Evolutionary conservation across 2,113 vertebrate species (phyloP), one percentile per base, ranked within the genome.

Genomic region (Triplophysa rosa): DNA sequence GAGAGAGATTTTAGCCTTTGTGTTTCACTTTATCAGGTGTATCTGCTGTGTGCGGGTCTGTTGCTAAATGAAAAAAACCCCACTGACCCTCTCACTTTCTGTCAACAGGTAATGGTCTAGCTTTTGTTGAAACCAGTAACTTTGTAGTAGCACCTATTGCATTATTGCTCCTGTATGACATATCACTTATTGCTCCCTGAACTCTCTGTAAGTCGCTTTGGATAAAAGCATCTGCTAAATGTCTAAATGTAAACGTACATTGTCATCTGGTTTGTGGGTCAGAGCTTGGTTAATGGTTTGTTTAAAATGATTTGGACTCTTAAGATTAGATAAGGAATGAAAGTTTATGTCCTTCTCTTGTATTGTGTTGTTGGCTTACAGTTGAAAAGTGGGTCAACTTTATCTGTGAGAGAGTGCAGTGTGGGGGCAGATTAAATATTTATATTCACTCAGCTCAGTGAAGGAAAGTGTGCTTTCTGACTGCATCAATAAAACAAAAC

Each of bases 371-470:
- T 59, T 21, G 29, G 17, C 69, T 71, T 29, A 14, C 40, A 14
- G 69, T 23, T 42, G 19, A 13, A 72, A 42, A 59, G n/a, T 42
- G n/a, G 54, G 70, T 61, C 54, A 72, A 78, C 40, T 49, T 69
- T 23, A 40, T 42, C 33, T 59, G 11, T 59, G 19, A 40, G 7
- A 72, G 54, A 72, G 69, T 40, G 17, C 67, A 83, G 78, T 73
- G 79, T 26, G 26, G 74, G 81, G 72, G 74, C 12, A 23, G 70
- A 63, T 90, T 79, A 0, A 73, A 45, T 87, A 86, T 89, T 88
- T 26, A 87, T 73, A 78, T 78, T 5, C 62, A 42, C 33, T n/a
- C n/a, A 37, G 10, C 12, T 37, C 40, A 59, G 2, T n/a, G 16
- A 7, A 52, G 33, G 0, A 37, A n/a, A 66, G 16, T 42, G n/a